Evolutionary conservation across 30 jellyfish, hydroid and myxozoan species (phyloP), one percentile per base, ranked within the genome.

Genomic region (Chrysaora quinquecirrha): DNA sequence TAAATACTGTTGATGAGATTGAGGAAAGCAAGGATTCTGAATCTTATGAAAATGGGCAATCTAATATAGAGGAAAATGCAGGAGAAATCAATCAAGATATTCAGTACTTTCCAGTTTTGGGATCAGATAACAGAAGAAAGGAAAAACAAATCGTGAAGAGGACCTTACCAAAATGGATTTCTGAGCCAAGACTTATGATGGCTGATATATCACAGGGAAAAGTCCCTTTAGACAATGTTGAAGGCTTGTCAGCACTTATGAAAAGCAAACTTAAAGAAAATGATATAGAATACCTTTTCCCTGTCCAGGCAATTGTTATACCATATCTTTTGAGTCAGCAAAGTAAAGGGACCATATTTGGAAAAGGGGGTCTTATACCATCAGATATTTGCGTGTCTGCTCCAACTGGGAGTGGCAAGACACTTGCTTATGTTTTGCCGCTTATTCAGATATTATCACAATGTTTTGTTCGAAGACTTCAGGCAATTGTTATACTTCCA

Each of bases 331-430:
- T 84, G 19, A 30, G 78, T 2, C 97, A 87, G 61, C 58, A 50
- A 16, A 67, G 80, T 50, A 31, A 60, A 29, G 58, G 31, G 0
- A 61, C 81, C 1, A 63, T 54, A 29, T 86, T 30, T 48, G 76
- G 72, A n/a, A 83, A 35, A n/a, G 89, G 67, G 0, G 86, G 95
- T 9, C 83, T 91, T 6, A 81, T 89, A 19, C 96, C 97, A 22
- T 1, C 80, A 19, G 98, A 93, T 71, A 71, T 93, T 7, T 93
- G 98, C 73, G 98, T 93, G 10, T 72, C 91, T 7, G 96, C 97
- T 4, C 98, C 98, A 35, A 93, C 98, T 1, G 98, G 98, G 3
- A 93, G 98, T 63, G 98, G 98, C 30, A 93, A 93, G 75, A 93
- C 98, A 1, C 83, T 93, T 24, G 78, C 93, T 0, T 93, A 93